Base-by-base conservation (phyloP, 2,797 vertebrate genomes). In the Cottoperca gobio region DNA sequence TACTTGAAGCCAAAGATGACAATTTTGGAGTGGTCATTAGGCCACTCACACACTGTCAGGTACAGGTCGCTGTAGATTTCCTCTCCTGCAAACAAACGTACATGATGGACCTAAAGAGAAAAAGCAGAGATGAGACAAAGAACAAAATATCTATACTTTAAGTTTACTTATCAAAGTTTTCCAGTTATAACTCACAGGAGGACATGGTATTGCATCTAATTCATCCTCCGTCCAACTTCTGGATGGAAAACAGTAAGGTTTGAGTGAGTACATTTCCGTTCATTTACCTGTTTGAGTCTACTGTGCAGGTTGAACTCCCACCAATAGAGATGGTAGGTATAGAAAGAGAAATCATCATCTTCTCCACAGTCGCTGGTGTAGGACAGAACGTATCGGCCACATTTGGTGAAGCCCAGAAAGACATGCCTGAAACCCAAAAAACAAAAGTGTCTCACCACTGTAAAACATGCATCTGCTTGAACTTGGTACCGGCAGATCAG, bases 241-340 rank as follows among this genome's bases (percentile, higher is more conserved):
- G 26, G 21, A 48, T 2, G 2, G 1, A 49, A 19, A 6, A 43
- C 19, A 50, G 11, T 13, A 2, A 0, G 23, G 31, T 24, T n/a
- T 1, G 23, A 40, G 19, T 8, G 6, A 35, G 17, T 17, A 60
- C 12, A n/a, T 21, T 17, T 69, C 16, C 2, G 33, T 26, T 40
- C 4, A 5, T 58, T 75, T 91, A 97, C 97, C 96, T 97, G 96
- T 83, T 95, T 97, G 78, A 99, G 96, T 54, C 97, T 92, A 90
- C 96, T 97, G 94, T 98, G 96, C n/a, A 98, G 93, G 80, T 98
- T 97, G 92, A 99, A 98, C 84, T 98, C 96, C 97, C 97, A 99
- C 97, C 97, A 99, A 79, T 98, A 97, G 3, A 99, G 95, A 83
- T 97, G 95, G 82, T 98, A 99, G n/a, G 95, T 96, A 81, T 97